phyloP scores from a whole-genome alignment of 2,797 vertebrate genomes.

The Catostomus latipinnis region DNA sequence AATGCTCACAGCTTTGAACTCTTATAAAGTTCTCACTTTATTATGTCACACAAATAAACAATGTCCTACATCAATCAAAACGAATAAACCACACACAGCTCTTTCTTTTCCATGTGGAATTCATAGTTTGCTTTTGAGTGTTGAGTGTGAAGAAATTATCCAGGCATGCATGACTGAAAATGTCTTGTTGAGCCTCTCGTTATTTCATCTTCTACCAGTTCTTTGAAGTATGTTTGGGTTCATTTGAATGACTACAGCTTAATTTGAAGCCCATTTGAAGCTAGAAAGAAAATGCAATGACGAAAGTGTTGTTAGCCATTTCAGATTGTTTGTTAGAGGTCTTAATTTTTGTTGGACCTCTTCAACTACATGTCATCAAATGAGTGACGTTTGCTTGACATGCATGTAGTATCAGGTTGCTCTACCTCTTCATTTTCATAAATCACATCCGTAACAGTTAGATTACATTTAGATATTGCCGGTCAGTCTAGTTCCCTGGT shows the following conservation, averaged over 20 bases:
- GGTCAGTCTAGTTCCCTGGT: background rate
- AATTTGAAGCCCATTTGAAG: conserved; percentile 29
- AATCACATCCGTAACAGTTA: conserved; percentile 27
- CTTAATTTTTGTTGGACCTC: background rate
- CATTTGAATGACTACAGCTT: conserved; percentile 26
- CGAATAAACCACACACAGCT: conserved; percentile 1
- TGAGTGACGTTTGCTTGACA: conserved; percentile 34
- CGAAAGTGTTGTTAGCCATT: background rate
- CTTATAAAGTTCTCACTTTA: conserved; percentile 20
- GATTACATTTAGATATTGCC: conserved; percentile 34
- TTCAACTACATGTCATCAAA: background rate
- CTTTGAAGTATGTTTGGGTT: conserved; percentile 46
- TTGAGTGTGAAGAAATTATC: conserved; percentile 22
- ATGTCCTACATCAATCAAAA: conserved; percentile 22
- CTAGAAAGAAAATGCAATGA: background rate
- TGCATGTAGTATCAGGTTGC: conserved; percentile 26
- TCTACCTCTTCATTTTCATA: conserved; percentile 37
- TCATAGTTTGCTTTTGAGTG: background rate
- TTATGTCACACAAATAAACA: conserved; percentile 35
- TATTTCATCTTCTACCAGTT: conserved; percentile 26
- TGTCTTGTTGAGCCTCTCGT: conserved; percentile 21
- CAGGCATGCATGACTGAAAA: conserved; percentile 18
- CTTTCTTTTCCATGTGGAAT: conserved; percentile 1
- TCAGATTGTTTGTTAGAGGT: background rate
- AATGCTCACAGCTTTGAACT: background rate